These are phyloP conservation scores for Lutraria lutraria DNA, from an alignment of 2,888 invertebrate species.

Conservation along the genomic window DNA sequence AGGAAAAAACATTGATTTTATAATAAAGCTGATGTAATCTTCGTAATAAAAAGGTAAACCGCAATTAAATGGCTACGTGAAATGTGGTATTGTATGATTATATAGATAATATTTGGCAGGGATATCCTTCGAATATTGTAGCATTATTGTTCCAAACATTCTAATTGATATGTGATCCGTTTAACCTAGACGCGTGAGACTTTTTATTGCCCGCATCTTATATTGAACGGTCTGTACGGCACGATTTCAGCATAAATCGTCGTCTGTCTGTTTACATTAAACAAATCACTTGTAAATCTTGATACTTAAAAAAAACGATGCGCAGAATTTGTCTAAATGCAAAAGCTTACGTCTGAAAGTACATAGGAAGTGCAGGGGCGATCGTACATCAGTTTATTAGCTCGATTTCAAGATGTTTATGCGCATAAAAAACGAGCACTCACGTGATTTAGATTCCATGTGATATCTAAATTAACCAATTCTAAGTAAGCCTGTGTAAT, in stretches of 20 bases:
- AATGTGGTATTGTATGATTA: not conserved
- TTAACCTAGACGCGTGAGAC: not conserved
- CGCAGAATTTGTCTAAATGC: too few relatives aligned
- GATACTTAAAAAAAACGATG: too few relatives aligned
- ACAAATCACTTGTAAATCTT: not conserved
- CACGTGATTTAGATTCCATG: not conserved
- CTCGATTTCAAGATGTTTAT: not conserved
- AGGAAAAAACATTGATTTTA: too few relatives aligned
- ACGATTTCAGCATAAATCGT: not conserved
- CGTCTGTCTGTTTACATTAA: not conserved
- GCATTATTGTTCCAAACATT: not conserved
- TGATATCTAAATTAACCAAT: not conserved
- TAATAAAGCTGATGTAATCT: too few relatives aligned
- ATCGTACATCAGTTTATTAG: not conserved
- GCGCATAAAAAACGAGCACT: not conserved
- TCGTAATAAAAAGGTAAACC: too few relatives aligned
- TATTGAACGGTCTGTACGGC: not conserved
- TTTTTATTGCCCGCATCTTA: not conserved
- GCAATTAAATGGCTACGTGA: not conserved
- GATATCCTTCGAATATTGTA: not conserved
- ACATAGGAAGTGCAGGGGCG: too few relatives aligned
- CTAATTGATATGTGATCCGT: constrained; percentile 7
- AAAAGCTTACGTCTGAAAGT: too few relatives aligned
- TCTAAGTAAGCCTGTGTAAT: not conserved
- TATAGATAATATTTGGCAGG: not conserved